phyloP scores from a whole-genome alignment of 2,113 vertebrate genomes.

The Andinoacara biseriatus region DNA sequence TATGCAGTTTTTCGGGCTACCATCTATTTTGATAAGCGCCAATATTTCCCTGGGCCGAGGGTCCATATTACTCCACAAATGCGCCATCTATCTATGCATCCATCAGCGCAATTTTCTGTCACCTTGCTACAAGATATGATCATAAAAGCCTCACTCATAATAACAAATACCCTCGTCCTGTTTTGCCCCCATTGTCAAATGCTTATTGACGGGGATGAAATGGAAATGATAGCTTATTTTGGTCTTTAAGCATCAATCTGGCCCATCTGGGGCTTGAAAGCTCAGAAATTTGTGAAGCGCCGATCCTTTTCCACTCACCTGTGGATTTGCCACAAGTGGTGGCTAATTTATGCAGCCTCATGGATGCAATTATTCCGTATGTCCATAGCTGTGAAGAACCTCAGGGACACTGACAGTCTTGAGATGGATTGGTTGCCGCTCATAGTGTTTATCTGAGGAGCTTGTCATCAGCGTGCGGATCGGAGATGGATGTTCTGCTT shows the following conservation, averaged over 20 bases:
- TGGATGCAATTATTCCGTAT: conserved; percentile 75
- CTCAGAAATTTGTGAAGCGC: conserved; percentile 54
- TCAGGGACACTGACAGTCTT: conserved; percentile 30
- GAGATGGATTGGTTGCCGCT: conserved; percentile 44
- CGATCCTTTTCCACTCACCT: conserved; percentile 60
- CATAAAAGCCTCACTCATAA: conserved; percentile 54
- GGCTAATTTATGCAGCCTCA: conserved; percentile 77
- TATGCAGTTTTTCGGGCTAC: background rate
- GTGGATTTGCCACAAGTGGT: conserved; percentile 56
- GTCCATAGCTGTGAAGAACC: conserved; percentile 52
- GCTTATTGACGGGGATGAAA: conserved; percentile 68
- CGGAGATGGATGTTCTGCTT: conserved; percentile 49
- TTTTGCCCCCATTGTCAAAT: conserved; percentile 54
- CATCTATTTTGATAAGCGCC: conserved; percentile 33
- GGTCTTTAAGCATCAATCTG: conserved; percentile 52
- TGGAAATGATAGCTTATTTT: conserved; percentile 71
- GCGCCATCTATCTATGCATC: conserved; percentile 31
- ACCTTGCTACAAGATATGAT: conserved; percentile 50
- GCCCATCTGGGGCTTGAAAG: conserved; percentile 42
- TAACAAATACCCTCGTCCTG: conserved; percentile 45
- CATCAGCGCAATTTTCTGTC: conserved; percentile 63
- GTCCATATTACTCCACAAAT: conserved; percentile 28
- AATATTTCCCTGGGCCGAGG: conserved; percentile 33
- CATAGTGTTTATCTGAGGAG: conserved; percentile 61
- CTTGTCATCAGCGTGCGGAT: conserved; percentile 52